Evolutionary conservation across 2,888 invertebrate genomes (phyloP).

Genomic region (Cerceris rybyensis): DNA sequence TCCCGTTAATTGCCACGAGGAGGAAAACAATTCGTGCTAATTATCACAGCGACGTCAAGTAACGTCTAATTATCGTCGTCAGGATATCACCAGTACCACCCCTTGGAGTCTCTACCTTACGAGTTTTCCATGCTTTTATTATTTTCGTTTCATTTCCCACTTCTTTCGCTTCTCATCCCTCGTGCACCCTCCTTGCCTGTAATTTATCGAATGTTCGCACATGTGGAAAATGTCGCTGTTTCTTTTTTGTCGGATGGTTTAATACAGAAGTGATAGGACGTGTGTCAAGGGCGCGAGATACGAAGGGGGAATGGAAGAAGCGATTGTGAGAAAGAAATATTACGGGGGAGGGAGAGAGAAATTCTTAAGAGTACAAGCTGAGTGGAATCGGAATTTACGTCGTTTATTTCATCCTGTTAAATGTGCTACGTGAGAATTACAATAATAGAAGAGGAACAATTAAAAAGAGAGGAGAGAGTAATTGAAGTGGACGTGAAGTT

Average conservation of each 20-base stretch:
- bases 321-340: neutral
- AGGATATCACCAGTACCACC: neutral
- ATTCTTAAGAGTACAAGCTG: too few relatives aligned
- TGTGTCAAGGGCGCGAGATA: too few relatives aligned
- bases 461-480: neutral
- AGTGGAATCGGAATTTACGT: too few relatives aligned
- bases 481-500: neutral
- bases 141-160: neutral
- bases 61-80: conserved; percentile 65
- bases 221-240: neutral
- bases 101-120: too few relatives aligned
- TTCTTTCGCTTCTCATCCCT: neutral
- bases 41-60: conserved; percentile 62
- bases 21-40: conserved; percentile 70
- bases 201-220: conserved; percentile 2
- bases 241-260: neutral
- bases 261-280: neutral
- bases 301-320: neutral
- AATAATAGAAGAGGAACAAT: too few relatives aligned
- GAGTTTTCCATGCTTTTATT: too few relatives aligned
- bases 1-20: conserved; percentile 63
- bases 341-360: too few relatives aligned
- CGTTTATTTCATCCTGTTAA: too few relatives aligned
- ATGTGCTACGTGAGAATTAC: too few relatives aligned
- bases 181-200: neutral